Conservation (phyloP, 2,888 invertebrate genomes). For the Tipula helvola region DNA sequence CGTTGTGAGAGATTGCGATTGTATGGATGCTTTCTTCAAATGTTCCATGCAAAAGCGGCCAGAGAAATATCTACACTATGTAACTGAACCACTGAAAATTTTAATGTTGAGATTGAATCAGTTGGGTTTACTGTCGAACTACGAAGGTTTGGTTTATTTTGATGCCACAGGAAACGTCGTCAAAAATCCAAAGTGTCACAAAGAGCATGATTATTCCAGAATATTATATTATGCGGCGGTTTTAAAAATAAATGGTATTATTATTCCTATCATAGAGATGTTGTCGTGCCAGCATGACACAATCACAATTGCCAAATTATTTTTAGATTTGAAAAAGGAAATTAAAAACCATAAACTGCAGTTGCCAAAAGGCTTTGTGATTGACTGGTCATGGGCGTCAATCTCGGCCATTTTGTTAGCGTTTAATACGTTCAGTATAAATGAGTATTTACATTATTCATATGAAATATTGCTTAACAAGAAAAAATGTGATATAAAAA, state of each 20-base stretch:
- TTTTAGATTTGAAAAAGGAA: neutral
- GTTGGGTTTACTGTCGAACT: neutral
- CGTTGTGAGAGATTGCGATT: neutral
- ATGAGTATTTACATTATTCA: too few species aligned
- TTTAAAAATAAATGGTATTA: too few species aligned
- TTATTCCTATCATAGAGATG: too few species aligned
- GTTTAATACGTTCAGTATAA: too few species aligned
- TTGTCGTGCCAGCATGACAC: too few species aligned
- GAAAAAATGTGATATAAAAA: too few species aligned
- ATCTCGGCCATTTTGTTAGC: too few species aligned
- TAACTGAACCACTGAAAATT: neutral
- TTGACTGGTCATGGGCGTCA: too few species aligned
- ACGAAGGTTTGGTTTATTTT: neutral
- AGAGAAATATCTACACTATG: neutral
- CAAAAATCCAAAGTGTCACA: neutral
- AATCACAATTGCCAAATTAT: neutral
- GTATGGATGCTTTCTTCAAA: neutral
- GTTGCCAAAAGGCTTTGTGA: too few species aligned
- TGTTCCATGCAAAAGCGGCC: neutral
- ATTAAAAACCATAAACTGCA: neutral
- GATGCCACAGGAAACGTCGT: neutral
- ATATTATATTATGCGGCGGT: neutral
- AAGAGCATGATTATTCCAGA: neutral
- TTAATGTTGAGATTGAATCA: too few species aligned
- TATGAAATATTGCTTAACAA: too few species aligned